Percentiles rank a stretch among this genome's conserved stretches.
These are phyloP conservation scores for Illadopsis cleaveri DNA, from an alignment of 2,113 vertebrate genomes.

Conservation along the genomic window DNA sequence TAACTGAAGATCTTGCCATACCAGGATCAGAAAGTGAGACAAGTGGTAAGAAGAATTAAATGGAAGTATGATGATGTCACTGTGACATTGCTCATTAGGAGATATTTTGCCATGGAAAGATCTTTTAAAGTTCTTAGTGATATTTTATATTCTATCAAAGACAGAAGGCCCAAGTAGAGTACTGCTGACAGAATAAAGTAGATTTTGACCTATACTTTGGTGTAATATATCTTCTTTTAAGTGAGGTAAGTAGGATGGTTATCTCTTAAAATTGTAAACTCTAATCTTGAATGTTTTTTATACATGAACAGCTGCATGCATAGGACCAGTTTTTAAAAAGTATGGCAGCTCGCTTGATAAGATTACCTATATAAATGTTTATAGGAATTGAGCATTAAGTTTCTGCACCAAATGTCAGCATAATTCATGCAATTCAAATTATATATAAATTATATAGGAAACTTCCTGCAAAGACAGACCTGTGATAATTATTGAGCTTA, in stretches of 20 bases:
- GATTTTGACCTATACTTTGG: neutral
- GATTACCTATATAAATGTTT: neutral
- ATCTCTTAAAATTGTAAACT: neutral
- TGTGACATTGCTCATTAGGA: neutral
- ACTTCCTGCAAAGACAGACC: neutral
- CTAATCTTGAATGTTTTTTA: neutral
- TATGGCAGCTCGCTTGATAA: neutral
- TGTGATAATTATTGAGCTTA: neutral
- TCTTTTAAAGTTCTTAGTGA: neutral
- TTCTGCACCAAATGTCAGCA: neutral
- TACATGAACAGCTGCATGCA: neutral
- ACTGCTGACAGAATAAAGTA: neutral
- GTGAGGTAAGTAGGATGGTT: neutral
- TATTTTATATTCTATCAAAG: neutral
- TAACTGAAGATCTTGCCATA: neutral
- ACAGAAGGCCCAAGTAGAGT: neutral
- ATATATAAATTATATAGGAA: neutral
- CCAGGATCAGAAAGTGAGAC: neutral
- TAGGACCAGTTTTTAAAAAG: neutral
- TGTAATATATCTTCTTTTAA: neutral
- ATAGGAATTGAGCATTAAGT: neutral
- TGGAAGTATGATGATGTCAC: neutral
- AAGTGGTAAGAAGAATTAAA: neutral
- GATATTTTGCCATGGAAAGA: neutral
- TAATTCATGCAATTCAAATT: neutral